phyloP scores from a whole-genome alignment of 1,140 invertebrate genomes.

The Temnothorax nylanderi region DNA sequence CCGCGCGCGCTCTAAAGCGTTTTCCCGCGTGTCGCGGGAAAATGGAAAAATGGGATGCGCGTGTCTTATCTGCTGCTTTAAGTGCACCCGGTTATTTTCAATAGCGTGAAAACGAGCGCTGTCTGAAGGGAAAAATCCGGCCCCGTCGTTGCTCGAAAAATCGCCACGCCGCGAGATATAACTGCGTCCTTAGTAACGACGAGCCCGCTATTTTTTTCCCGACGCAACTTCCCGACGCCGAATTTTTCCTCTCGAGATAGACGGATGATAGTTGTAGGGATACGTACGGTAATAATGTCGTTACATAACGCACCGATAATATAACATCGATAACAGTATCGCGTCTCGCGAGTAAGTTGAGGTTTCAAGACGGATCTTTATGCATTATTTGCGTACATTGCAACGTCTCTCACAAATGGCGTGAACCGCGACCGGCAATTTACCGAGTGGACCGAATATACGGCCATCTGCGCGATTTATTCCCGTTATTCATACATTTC shows the following conservation, averaged over 20 bases:
- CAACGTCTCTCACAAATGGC: constrained; percentile 24
- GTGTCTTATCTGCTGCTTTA: constrained; percentile 59
- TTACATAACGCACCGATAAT: neutral
- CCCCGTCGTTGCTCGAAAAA: constrained; percentile 39
- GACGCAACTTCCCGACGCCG: neutral
- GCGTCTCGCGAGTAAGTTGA: neutral
- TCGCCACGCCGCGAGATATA: constrained; percentile 23
- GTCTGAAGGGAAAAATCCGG: constrained; percentile 47
- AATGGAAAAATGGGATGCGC: constrained; percentile 53
- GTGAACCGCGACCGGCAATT: constrained; percentile 22
- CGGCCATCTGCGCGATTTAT: constrained; percentile 30
- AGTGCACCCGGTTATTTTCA: constrained; percentile 50
- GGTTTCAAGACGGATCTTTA: constrained; percentile 25
- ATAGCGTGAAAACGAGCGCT: constrained; percentile 45
- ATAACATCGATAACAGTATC: neutral
- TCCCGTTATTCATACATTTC: constrained; percentile 53
- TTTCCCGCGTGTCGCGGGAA: constrained; percentile 32
- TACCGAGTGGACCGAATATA: constrained; percentile 30
- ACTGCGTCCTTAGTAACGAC: constrained; percentile 42
- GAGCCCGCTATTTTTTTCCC: constrained; percentile 33
- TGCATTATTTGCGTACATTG: constrained; percentile 29
- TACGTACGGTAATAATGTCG: neutral
- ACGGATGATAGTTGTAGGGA: neutral
- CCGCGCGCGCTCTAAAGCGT: constrained; percentile 52
- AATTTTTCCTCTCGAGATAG: neutral